Percentiles rank a stretch among this genome's conserved stretches.
These are phyloP conservation scores for Ardeotis arabs DNA, from an alignment of 2,113 vertebrate genomes.

Conservation along the genomic window DNA sequence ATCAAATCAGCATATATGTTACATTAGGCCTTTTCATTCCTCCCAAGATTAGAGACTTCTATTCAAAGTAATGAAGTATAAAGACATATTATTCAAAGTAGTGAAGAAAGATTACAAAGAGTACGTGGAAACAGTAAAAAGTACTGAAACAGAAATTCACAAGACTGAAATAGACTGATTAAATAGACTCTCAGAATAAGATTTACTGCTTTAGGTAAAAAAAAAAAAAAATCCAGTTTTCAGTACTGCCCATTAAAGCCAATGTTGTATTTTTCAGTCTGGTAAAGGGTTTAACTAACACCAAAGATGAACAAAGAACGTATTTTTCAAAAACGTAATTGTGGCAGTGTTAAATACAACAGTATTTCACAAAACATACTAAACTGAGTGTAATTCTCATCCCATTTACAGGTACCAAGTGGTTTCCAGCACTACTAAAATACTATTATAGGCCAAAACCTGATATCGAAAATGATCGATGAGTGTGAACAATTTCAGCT, in stretches of 20 bases:
- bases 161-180: neutral
- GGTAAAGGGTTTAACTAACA: neutral
- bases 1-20: neutral
- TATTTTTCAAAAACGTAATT: neutral
- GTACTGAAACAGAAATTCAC: neutral
- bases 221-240: neutral
- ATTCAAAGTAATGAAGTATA: neutral
- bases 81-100: neutral
- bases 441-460: neutral
- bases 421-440: neutral
- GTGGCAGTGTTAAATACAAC: neutral
- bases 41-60: neutral
- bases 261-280: neutral
- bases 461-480: accelerated
- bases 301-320: neutral
- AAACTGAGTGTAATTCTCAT: neutral
- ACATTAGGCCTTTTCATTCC: neutral
- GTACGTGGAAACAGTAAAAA: neutral
- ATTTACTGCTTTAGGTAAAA: no score
- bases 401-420: neutral
- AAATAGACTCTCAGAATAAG: neutral
- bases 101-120: neutral
- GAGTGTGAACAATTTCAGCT: neutral
- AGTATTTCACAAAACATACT: neutral
- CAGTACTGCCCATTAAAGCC: neutral